Percentiles rank a stretch among this genome's conserved stretches.
Conservation (phyloP, 2,113 vertebrate species). For the Pterocles orientalis region DNA sequence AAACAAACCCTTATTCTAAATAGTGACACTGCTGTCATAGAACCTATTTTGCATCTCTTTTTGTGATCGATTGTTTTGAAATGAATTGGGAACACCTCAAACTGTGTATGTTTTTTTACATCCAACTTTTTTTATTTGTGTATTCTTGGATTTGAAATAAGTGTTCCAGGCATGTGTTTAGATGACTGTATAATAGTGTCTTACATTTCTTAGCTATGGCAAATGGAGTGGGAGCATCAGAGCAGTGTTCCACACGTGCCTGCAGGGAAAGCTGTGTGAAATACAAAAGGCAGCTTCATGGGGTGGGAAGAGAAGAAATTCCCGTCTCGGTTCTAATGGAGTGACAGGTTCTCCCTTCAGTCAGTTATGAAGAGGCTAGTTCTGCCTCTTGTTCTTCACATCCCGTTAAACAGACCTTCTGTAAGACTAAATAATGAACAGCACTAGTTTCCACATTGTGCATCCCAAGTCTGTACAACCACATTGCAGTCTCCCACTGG, state of each 20-base stretch:
- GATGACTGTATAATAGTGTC: neutral
- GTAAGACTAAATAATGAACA: neutral
- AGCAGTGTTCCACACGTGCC: neutral
- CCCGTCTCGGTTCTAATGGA: neutral
- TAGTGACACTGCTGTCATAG: neutral
- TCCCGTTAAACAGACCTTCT: neutral
- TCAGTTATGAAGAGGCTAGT: neutral
- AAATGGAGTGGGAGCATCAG: neutral
- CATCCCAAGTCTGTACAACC: neutral
- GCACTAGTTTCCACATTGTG: neutral
- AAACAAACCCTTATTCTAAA: neutral
- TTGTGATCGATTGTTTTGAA: neutral
- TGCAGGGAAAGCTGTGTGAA: neutral
- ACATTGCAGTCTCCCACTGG: neutral
- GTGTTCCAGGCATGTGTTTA: neutral
- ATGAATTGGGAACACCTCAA: neutral
- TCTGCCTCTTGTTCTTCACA: neutral
- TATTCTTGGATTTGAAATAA: neutral
- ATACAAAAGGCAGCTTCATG: neutral
- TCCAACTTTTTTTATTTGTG: neutral
- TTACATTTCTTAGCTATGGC: neutral
- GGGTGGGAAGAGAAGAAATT: neutral
- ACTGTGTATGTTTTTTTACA: neutral
- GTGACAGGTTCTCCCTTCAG: neutral
- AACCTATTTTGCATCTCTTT: neutral